phyloP scores from a whole-genome alignment of 2,888 invertebrate genomes.

The Eucriotettix oculatus region DNA sequence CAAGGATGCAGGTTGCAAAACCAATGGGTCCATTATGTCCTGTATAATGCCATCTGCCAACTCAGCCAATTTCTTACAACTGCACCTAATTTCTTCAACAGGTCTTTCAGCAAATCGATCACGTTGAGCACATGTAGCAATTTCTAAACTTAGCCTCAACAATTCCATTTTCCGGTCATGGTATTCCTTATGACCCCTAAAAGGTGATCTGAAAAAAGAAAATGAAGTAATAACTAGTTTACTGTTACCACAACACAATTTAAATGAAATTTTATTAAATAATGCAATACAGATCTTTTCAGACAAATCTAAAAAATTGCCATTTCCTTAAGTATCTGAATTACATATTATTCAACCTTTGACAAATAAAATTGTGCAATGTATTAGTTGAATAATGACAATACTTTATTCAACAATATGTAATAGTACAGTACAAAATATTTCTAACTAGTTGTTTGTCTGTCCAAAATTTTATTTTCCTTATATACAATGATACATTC shows the following conservation, averaged over 20 bases:
- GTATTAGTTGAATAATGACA: too few relatives aligned
- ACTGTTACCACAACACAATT: too few relatives aligned
- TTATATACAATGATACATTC: too few relatives aligned
- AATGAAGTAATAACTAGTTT: not conserved
- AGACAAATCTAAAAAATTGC: not conserved
- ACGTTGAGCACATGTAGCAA: conserved; percentile 79
- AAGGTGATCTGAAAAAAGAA: conserved; percentile 32
- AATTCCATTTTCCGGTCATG: conserved; percentile 52
- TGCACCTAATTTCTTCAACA: conserved; percentile 53
- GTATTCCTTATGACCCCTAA: conserved; percentile 48
- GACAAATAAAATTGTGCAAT: too few relatives aligned
- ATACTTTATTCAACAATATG: too few relatives aligned
- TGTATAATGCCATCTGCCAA: conserved; percentile 67
- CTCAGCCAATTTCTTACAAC: conserved; percentile 56
- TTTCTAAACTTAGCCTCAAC: conserved; percentile 62
- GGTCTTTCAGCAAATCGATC: conserved; percentile 81
- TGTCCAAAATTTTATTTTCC: too few relatives aligned
- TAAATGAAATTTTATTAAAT: not conserved
- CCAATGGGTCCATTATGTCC: conserved; percentile 73
- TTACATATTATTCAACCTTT: too few relatives aligned
- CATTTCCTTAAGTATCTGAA: too few relatives aligned
- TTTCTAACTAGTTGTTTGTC: too few relatives aligned
- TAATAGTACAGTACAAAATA: too few relatives aligned
- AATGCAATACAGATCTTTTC: not conserved
- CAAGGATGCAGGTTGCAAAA: conserved; percentile 80